Percentiles rank a stretch among this genome's conserved stretches.
Evolutionary conservation across 2,888 invertebrate genomes (phyloP).

Genomic region (Choristoneura rosaceana): DNA sequence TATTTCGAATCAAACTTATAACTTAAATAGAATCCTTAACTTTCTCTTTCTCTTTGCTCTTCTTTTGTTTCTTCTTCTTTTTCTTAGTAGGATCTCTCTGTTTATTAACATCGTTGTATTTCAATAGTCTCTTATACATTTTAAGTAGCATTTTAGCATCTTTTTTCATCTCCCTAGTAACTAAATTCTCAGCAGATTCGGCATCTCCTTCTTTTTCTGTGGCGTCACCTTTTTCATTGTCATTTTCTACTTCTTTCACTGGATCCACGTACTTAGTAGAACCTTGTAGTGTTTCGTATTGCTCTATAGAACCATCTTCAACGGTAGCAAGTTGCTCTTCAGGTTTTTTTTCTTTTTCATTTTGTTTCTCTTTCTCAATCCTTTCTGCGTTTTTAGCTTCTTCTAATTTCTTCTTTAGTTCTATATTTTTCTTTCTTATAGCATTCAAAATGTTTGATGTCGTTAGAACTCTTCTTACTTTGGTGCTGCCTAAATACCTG

Average conservation of each 20-base stretch:
- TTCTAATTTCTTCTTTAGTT: constrained; percentile 71
- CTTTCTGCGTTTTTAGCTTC: constrained; percentile 49
- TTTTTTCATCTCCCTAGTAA: constrained; percentile 68
- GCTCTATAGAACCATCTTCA: constrained; percentile 83
- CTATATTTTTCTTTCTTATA: constrained; percentile 85
- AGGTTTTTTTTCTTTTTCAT: constrained; percentile 48
- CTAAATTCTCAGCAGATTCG: constrained; percentile 16
- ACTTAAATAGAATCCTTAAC: constrained; percentile 9
- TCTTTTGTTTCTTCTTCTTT: constrained; percentile 68
- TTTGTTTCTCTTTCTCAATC: constrained; percentile 31
- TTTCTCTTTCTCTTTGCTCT: constrained; percentile 51
- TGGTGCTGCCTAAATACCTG: constrained; percentile 85
- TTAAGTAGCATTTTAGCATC: constrained; percentile 77
- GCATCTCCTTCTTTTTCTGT: constrained; percentile 30
- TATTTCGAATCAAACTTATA: not conserved
- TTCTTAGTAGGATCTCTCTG: constrained; percentile 64
- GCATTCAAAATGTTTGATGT: constrained; percentile 85
- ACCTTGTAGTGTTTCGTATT: constrained; percentile 79
- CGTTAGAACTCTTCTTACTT: constrained; percentile 85
- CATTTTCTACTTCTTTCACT: constrained; percentile 50
- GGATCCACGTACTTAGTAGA: constrained; percentile 73
- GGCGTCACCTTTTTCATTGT: constrained; percentile 42
- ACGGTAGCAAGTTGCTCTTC: constrained; percentile 62
- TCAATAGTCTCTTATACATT: constrained; percentile 78
- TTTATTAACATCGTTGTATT: constrained; percentile 70